phyloP scores from a whole-genome alignment of 2,888 invertebrate species.

The Imbricaverruca yamaguchii region DNA sequence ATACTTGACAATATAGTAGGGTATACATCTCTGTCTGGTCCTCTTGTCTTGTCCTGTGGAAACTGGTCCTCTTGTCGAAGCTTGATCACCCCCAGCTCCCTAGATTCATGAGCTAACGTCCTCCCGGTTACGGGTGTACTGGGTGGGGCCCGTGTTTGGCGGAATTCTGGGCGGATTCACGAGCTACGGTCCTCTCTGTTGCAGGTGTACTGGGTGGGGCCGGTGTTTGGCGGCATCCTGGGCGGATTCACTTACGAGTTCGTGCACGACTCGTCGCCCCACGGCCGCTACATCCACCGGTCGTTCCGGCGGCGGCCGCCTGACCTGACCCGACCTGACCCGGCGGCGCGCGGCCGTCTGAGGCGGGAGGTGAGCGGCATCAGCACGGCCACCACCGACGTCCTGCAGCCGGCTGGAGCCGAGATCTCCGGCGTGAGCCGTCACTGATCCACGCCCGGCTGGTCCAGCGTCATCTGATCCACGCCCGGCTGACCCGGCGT shows the following conservation, averaged over 20 bases:
- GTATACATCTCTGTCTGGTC: too few species aligned
- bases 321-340: not conserved
- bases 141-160: too few species aligned
- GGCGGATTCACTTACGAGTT: constrained; percentile 33
- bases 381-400: not conserved
- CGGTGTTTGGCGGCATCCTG: constrained; percentile 33
- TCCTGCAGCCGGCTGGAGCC: not conserved
- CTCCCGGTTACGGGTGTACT: too few species aligned
- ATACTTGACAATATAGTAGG: too few species aligned
- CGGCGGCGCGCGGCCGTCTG: not conserved
- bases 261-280: constrained; percentile 4
- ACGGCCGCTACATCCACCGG: not conserved
- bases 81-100: too few species aligned
- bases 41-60: too few species aligned
- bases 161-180: too few species aligned
- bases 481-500: too few species aligned
- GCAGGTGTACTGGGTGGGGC: constrained; percentile 33
- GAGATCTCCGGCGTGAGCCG: not conserved
- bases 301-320: not conserved
- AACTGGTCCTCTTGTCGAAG: too few species aligned
- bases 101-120: constrained; percentile 24
- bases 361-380: not conserved
- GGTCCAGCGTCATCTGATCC: too few species aligned
- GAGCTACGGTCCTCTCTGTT: not conserved
- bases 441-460: not conserved